Conservation (phyloP, 2,113 vertebrate species). For the Bubalus kerabau region DNA sequence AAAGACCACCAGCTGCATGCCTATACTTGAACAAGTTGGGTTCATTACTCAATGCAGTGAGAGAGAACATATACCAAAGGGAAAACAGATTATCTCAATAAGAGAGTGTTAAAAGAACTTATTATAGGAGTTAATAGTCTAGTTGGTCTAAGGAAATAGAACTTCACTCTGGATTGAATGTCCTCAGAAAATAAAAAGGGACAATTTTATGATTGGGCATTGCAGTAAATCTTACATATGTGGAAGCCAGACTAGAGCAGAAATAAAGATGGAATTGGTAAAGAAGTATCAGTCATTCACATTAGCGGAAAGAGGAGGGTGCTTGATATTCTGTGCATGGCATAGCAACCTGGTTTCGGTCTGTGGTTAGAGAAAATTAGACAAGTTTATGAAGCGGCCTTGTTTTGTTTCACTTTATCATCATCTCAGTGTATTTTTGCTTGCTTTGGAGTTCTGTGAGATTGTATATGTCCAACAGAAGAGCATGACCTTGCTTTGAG, state of each 20-base stretch:
- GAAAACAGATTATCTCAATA: neutral
- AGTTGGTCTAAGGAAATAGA: neutral
- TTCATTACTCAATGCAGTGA: neutral
- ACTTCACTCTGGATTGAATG: neutral
- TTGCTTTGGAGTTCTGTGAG: neutral
- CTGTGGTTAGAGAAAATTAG: slow-evolving; percentile 23
- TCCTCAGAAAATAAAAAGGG: neutral
- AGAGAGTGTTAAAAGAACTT: neutral
- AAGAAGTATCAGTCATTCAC: neutral
- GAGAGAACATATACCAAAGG: neutral
- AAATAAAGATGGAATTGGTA: neutral
- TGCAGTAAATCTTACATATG: neutral
- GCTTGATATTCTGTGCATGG: neutral
- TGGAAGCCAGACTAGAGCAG: neutral
- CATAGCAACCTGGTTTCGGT: neutral
- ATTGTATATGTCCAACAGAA: neutral
- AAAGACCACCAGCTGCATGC: neutral
- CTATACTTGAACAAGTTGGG: neutral
- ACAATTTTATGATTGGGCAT: neutral
- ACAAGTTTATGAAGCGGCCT: neutral
- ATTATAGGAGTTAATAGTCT: neutral
- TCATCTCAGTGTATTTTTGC: neutral
- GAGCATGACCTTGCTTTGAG: neutral
- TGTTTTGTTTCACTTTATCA: neutral
- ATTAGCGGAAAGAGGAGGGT: neutral